A percentile compares a stretch with the other conserved stretches of the same genome.
phyloP scores from a whole-genome alignment of 1,140 invertebrate genomes.

The Battus philenor region DNA sequence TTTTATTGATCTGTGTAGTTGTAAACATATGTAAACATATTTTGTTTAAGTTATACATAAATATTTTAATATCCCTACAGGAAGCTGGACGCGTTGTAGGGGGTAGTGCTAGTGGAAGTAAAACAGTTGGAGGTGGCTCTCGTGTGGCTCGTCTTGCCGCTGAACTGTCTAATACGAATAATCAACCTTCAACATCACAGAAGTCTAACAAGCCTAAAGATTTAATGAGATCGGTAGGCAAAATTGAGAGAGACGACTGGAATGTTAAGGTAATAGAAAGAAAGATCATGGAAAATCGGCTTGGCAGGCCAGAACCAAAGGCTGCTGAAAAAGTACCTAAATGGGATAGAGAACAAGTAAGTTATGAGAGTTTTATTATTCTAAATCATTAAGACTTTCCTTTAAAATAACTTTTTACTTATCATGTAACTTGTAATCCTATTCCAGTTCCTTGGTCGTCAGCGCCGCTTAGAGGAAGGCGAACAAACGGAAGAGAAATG shows the following conservation, averaged over 20 bases:
- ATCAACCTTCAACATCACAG: conserved; percentile 52
- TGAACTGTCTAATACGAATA: conserved; percentile 58
- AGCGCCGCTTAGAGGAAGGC: conserved; percentile 66
- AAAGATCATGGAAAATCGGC: conserved; percentile 91
- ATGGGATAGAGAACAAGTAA: conserved; percentile 89
- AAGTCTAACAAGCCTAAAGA: conserved; percentile 90
- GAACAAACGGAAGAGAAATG: conserved; percentile 76
- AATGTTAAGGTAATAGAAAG: conserved; percentile 94
- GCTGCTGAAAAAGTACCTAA: conserved; percentile 90
- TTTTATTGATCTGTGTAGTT: too few species aligned
- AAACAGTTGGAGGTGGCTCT: conserved; percentile 48
- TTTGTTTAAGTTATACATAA: too few species aligned
- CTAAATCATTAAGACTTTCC: background rate
- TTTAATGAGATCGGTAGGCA: conserved; percentile 90
- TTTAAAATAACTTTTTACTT: background rate
- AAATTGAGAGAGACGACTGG: conserved; percentile 94
- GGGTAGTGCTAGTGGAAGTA: conserved; percentile 32
- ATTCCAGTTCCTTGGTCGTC: conserved; percentile 85
- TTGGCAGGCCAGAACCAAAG: conserved; percentile 79
- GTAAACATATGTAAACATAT: too few species aligned
- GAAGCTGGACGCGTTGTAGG: conserved; percentile 53
- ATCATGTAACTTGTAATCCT: background rate
- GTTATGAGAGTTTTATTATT: conserved; percentile 20
- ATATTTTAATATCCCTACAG: conserved; percentile 22
- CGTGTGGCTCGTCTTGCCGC: conserved; percentile 81